These are phyloP conservation scores for Alosa sapidissima DNA, from an alignment of 2,797 vertebrate species.

Conservation along the genomic window DNA sequence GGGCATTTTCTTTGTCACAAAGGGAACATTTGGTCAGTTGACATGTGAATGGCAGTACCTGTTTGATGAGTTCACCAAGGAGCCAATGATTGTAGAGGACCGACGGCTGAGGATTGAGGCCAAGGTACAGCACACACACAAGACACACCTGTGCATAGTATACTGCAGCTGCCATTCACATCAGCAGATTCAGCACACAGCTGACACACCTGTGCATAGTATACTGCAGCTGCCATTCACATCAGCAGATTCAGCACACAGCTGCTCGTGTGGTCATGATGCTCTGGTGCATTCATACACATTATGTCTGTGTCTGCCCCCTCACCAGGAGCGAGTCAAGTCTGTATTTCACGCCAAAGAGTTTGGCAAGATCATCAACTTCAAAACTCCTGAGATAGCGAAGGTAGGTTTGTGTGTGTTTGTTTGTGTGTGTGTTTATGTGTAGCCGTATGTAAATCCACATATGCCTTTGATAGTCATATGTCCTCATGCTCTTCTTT, in stretches of 20 bases:
- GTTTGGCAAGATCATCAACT: conserved; percentile 99
- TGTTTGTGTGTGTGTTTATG: not conserved
- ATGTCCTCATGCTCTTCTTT: conserved; percentile 38
- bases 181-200: not conserved
- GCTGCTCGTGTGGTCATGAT: not conserved
- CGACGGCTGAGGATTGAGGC: conserved; percentile 92
- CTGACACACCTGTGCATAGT: not conserved
- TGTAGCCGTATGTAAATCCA: not conserved
- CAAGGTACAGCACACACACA: conserved; percentile 75
- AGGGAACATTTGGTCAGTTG: conserved; percentile 93
- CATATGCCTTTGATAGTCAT: not conserved
- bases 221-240: not conserved
- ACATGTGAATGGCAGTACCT: conserved; percentile 97
- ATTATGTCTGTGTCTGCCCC: not conserved
- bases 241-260: not conserved
- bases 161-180: not conserved
- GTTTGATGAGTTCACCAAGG: conserved; percentile 96
- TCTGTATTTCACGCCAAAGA: conserved; percentile 98
- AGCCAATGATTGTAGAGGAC: conserved; percentile 87
- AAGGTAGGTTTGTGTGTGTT: conserved; percentile 73
- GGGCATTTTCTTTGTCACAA: conserved; percentile 94
- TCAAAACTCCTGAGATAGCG: conserved; percentile 87
- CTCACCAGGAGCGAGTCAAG: conserved; percentile 88
- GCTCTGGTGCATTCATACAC: not conserved
- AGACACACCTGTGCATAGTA: not conserved